Conservation (phyloP, 2,888 invertebrate genomes). For the Ectobius pallidus region DNA sequence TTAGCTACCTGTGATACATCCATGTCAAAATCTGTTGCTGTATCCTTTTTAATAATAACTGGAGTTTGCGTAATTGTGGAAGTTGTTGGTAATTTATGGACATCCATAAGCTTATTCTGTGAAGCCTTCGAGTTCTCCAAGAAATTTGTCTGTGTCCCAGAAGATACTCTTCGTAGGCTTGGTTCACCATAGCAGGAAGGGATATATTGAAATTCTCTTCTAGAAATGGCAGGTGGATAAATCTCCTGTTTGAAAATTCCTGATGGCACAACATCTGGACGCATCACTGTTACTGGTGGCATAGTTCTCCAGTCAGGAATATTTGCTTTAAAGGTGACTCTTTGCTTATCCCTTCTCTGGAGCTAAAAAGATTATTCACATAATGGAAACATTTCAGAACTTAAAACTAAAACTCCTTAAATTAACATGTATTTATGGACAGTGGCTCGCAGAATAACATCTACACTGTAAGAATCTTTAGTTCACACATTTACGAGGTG, state of each 20-base stretch:
- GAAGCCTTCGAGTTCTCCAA: background rate
- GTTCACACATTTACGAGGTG: no score
- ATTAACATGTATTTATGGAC: no score
- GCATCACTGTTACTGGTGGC: background rate
- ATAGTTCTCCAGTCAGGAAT: background rate
- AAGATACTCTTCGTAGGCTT: background rate
- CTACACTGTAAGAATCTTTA: no score
- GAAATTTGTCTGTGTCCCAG: slow-evolving; percentile 9
- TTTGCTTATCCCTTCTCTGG: slow-evolving; percentile 24
- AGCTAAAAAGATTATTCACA: slow-evolving; percentile 21
- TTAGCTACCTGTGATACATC: background rate
- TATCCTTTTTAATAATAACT: background rate
- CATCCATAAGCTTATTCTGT: background rate
- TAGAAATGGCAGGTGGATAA: background rate
- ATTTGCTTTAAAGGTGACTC: slow-evolving; percentile 24
- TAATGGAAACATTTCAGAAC: background rate
- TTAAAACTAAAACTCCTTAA: background rate
- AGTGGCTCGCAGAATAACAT: no score
- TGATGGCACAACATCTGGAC: slow-evolving; percentile 20
- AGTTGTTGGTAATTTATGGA: background rate
- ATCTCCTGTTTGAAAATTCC: background rate
- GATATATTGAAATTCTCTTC: background rate
- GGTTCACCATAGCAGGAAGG: background rate
- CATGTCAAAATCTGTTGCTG: background rate
- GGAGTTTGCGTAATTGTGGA: no score